Base-by-base conservation (phyloP, 2,888 invertebrate genomes). In the Drosophila antonietae region DNA sequence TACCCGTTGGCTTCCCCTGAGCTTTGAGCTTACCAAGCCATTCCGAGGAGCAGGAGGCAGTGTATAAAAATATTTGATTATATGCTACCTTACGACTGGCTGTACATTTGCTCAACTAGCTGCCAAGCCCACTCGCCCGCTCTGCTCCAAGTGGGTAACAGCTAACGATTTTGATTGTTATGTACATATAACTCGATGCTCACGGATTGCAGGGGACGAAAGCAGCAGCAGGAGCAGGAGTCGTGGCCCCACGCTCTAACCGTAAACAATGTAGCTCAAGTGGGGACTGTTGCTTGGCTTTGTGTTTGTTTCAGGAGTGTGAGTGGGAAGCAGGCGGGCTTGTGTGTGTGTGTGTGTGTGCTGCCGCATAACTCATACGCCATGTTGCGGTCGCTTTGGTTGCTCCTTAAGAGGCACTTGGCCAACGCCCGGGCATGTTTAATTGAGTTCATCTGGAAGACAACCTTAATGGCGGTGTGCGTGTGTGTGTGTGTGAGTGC, bases 91-190 rank as follows among this genome's bases (percentile, higher is more conserved):
- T 43, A 44, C 61, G 20, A 41, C 33, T 28, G 28, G 51, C 47
- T 55, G 59, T 47, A 33, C 57, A 57, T 35, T 73, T 62, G 63
- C 57, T 63, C 80, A 67, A 57, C 77, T 76, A 55, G 69, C 33
- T 51, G 51, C 74, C 65, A 57, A 57, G 62, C 65, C 35, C 41
- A 37, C 37, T 1, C 44, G 41, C 14, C 41, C 39, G 7, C 28
- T 44, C 60, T 31, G 18, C 44, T 9, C 60, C 23, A 18, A 53
- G 55, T 62, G 64, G 72, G 64, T 68, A 68, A 75, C 69, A 81
- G 73, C 89, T 81, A 87, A 89, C 89, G 88, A 76, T 74, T 87
- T 78, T 81, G 89, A 84, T 84, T 84, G 83, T 85, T 85, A 76
- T 77, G 77, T 71, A 64, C 72, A 80, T 71, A 68, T 79, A 83